A percentile compares a stretch with the other conserved stretches of the same genome.
phyloP scores from a whole-genome alignment of 1,140 invertebrate species.

The Orius laevigatus region DNA sequence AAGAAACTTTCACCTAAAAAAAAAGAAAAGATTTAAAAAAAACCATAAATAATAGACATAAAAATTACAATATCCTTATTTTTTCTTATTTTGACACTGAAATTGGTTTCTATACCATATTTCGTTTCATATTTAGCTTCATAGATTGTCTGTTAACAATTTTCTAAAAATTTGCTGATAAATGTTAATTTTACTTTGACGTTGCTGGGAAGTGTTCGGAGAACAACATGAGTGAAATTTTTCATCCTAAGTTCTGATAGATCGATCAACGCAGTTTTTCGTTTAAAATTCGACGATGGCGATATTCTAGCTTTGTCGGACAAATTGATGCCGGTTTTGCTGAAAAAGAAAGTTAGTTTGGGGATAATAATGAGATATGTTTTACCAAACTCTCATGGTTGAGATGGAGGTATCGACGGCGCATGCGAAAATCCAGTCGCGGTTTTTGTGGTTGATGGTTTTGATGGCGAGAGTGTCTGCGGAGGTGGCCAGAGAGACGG shows the following conservation, averaged over 20 bases:
- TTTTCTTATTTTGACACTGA: no score
- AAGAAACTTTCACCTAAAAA: constrained; percentile 39
- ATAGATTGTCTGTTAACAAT: no score
- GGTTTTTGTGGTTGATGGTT: constrained; percentile 39
- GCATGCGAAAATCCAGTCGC: constrained; percentile 58
- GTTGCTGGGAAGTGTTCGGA: constrained; percentile 41
- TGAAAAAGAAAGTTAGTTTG: constrained; percentile 25
- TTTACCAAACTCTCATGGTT: constrained; percentile 43
- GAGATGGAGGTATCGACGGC: constrained; percentile 33
- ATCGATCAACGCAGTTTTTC: constrained; percentile 41
- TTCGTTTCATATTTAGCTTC: no score
- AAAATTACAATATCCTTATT: background rate
- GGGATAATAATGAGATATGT: background rate
- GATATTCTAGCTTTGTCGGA: constrained; percentile 34
- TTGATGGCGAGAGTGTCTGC: constrained; percentile 34
- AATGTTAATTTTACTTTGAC: constrained; percentile 22
- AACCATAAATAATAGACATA: background rate
- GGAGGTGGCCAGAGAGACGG: constrained; percentile 26
- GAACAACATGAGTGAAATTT: constrained; percentile 49
- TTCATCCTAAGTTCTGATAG: constrained; percentile 39
- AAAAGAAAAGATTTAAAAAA: constrained; percentile 4
- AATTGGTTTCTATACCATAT: no score
- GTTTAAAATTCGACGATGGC: constrained; percentile 15
- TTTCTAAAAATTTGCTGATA: no score
- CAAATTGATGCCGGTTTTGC: constrained; percentile 43